Conservation (phyloP, 2,797 vertebrate genomes). For the Brachyalestes nurse region DNA sequence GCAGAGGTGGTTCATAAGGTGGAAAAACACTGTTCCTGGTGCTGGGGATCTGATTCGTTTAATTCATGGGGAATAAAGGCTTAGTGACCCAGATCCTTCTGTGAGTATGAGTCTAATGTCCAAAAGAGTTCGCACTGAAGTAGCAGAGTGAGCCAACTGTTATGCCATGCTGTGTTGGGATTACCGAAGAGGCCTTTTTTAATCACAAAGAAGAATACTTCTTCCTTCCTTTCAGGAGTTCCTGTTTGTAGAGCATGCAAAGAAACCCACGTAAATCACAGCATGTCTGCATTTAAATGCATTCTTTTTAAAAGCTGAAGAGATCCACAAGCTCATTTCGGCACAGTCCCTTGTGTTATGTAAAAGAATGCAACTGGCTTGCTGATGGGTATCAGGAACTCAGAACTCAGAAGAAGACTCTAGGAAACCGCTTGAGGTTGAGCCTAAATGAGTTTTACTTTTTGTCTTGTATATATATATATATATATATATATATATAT, state of each 20-base stretch:
- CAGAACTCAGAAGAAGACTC: constrained; percentile 10
- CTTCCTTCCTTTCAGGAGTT: background rate
- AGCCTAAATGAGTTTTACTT: constrained; percentile 22
- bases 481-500: background rate
- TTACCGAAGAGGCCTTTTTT: background rate
- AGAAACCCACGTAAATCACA: background rate
- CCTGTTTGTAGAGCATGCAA: background rate
- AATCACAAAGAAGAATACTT: background rate
- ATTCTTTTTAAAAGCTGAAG: background rate
- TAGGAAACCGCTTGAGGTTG: constrained; percentile 14
- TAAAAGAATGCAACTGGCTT: constrained; percentile 16
- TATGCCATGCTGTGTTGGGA: background rate
- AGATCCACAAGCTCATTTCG: background rate
- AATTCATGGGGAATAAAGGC: constrained; percentile 1
- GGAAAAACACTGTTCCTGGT: constrained; percentile 27
- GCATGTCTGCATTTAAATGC: background rate
- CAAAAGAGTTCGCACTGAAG: background rate
- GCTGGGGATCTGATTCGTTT: constrained; percentile 26
- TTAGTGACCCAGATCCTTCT: constrained; percentile 14
- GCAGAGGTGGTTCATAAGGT: background rate
- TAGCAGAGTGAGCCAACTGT: background rate
- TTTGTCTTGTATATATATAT: constrained; percentile 25
- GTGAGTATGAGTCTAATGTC: constrained; percentile 8
- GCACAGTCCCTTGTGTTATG: background rate
- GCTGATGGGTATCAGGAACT: background rate